phyloP scores from a whole-genome alignment of 2,113 vertebrate genomes.

The Suncus etruscus region DNA sequence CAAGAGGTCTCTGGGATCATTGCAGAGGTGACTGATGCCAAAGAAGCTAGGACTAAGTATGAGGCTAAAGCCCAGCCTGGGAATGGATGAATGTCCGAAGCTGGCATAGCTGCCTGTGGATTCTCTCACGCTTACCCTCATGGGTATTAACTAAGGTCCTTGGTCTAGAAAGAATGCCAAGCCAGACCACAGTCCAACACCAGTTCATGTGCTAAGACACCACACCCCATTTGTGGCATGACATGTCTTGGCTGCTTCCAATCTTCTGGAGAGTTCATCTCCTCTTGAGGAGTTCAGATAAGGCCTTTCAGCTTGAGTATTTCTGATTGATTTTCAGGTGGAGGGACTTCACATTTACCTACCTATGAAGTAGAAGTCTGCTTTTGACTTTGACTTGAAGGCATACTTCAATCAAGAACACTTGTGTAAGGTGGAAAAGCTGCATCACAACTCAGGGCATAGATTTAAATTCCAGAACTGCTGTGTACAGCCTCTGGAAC shows the following conservation, averaged over 20 bases:
- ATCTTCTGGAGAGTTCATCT: background rate
- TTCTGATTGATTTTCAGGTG: background rate
- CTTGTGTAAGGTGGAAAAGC: background rate
- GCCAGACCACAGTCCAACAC: background rate
- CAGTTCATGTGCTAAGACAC: background rate
- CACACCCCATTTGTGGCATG: background rate
- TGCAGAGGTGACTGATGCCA: background rate
- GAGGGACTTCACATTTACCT: background rate
- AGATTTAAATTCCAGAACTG: background rate
- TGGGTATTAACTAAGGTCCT: constrained; percentile 4
- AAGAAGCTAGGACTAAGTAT: background rate
- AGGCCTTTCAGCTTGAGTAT: background rate
- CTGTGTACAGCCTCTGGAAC: background rate
- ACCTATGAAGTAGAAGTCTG: background rate
- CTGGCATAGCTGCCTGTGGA: background rate
- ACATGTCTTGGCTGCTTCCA: background rate
- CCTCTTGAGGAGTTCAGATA: background rate
- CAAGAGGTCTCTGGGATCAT: background rate
- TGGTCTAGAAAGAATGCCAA: background rate
- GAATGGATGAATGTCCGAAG: constrained; percentile 21
- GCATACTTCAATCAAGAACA: background rate
- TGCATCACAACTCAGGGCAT: background rate
- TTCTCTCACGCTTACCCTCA: constrained; percentile 20
- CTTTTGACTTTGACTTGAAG: background rate
- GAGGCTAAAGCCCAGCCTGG: constrained; percentile 27